A percentile compares a stretch with the other conserved stretches of the same genome.
Conservation (phyloP, 1,140 invertebrate species). For the Bombyx mandarina region DNA sequence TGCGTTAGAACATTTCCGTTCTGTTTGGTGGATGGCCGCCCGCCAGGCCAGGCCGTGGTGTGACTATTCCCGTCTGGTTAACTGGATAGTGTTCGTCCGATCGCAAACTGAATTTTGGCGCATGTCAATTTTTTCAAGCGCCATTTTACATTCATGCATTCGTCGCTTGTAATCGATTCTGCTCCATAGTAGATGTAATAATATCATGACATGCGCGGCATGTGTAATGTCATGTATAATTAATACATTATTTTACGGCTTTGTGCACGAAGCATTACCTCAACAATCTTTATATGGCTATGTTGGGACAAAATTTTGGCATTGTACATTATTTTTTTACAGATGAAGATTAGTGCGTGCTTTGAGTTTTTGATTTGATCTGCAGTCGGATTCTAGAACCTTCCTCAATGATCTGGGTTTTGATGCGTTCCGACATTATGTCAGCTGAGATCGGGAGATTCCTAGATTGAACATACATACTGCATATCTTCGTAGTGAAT, state of each 20-base stretch:
- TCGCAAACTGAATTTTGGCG: conserved; percentile 37
- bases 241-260: conserved; percentile 20
- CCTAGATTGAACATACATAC: too few species aligned
- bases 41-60: conserved; percentile 60
- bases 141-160: conserved; percentile 19
- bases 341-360: too few species aligned
- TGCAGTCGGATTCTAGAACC: too few species aligned
- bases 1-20: conserved; percentile 30
- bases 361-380: too few species aligned
- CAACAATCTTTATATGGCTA: conserved; percentile 17
- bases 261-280: conserved; percentile 6
- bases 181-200: too few species aligned
- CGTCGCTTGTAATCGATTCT: background rate
- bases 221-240: conserved; percentile 20
- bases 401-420: too few species aligned
- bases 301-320: conserved; percentile 24
- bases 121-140: conserved; percentile 39
- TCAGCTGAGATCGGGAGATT: too few species aligned
- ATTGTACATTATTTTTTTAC: too few species aligned
- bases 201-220: conserved; percentile 8
- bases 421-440: too few species aligned
- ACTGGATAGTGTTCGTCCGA: conserved; percentile 43
- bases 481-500: too few species aligned
- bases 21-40: conserved; percentile 40
- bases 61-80: conserved; percentile 64